Conservation (phyloP, 2,888 invertebrate species). For the Cataglyphis albicans region DNA sequence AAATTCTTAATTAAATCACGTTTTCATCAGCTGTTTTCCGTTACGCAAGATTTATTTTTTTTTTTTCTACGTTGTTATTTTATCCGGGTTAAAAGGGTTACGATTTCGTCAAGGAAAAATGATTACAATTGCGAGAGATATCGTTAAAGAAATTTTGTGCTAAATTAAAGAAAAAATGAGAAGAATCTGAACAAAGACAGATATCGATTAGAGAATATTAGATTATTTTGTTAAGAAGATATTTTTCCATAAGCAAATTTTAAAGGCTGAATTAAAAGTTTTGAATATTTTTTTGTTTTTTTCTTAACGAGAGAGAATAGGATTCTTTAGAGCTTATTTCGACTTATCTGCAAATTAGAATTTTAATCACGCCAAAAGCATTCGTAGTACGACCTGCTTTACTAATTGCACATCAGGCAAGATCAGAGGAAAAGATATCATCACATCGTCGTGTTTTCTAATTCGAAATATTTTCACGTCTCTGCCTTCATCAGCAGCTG, state of each 20-base stretch:
- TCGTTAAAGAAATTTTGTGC: not conserved
- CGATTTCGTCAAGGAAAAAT: not conserved
- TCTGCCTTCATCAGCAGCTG: not conserved
- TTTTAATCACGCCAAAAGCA: slow-evolving; percentile 15
- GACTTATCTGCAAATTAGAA: not conserved
- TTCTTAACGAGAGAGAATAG: not conserved
- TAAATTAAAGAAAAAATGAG: not conserved
- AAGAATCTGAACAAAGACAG: not conserved
- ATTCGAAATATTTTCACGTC: slow-evolving; percentile 28
- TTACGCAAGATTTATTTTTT: not conserved
- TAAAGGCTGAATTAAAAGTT: not conserved
- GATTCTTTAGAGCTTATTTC: not conserved
- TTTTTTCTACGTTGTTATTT: not conserved
- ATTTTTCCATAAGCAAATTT: not conserved
- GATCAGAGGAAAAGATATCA: slow-evolving; percentile 10
- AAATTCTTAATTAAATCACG: slow-evolving; percentile 1
- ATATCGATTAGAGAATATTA: not conserved
- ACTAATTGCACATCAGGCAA: slow-evolving; percentile 9
- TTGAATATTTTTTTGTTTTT: not conserved
- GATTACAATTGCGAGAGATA: slow-evolving; percentile 3
- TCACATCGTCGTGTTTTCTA: slow-evolving; percentile 15
- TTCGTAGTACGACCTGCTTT: slow-evolving; percentile 22
- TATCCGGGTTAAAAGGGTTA: not conserved
- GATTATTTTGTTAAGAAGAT: not conserved
- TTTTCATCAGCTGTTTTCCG: not conserved